Evolutionary conservation across 92 coral and sea anemone genomes (phyloP).

Genomic region (Zoanthus sociatus): DNA sequence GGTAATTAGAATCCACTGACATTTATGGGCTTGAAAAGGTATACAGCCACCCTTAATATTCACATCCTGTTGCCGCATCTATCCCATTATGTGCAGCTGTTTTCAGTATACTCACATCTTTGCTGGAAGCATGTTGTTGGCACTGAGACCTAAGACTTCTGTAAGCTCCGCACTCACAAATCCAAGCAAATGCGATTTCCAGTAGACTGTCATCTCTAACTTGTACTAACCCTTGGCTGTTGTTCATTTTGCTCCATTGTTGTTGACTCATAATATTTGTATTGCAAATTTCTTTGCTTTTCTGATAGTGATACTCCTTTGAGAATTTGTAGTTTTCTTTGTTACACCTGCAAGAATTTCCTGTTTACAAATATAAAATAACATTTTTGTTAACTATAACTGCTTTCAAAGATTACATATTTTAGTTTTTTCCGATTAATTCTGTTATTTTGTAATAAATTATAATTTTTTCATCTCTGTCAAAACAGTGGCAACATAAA

Average conservation of each 20-base stretch:
- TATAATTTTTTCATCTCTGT: too few relatives aligned
- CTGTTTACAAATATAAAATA: too few relatives aligned
- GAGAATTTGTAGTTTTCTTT: not conserved
- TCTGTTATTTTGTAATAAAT: too few relatives aligned
- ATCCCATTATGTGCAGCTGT: too few relatives aligned
- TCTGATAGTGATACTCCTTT: not conserved
- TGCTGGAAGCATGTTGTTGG: slow-evolving; percentile 46
- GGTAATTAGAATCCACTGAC: too few relatives aligned
- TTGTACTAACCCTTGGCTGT: not conserved
- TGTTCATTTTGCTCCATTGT: not conserved
- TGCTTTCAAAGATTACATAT: too few relatives aligned
- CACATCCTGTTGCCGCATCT: too few relatives aligned
- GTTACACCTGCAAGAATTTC: not conserved
- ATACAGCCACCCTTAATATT: too few relatives aligned
- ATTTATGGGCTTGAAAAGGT: too few relatives aligned
- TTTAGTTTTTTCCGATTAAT: too few relatives aligned
- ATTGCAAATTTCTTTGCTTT: not conserved
- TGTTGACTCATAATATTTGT: not conserved
- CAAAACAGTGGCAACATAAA: too few relatives aligned
- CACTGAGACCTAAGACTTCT: slow-evolving; percentile 74
- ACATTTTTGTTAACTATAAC: too few relatives aligned
- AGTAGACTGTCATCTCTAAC: slow-evolving; percentile 57
- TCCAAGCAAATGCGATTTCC: slow-evolving; percentile 88
- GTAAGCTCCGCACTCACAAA: slow-evolving; percentile 76
- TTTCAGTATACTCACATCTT: slow-evolving; percentile 45